Evolutionary conservation across 2,113 vertebrate species (phyloP).

Genomic region (Poicephalus meyeri): DNA sequence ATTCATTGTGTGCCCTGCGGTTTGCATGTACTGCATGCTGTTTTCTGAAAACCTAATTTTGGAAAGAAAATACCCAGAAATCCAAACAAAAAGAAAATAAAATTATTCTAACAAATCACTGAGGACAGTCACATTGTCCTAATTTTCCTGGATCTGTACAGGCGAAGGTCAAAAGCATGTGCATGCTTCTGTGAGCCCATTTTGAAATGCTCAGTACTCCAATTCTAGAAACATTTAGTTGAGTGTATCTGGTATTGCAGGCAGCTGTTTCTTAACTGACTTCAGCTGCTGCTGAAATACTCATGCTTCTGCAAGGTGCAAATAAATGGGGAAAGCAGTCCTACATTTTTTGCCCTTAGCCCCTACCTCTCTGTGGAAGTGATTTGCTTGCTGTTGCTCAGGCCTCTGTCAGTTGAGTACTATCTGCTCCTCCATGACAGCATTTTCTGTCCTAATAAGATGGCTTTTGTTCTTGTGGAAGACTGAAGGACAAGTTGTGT

Average conservation of each 20-base stretch:
- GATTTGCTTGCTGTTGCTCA: neutral
- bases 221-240: neutral
- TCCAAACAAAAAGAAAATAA: neutral
- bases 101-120: neutral
- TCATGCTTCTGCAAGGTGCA: neutral
- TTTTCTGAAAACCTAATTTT: neutral
- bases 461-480: neutral
- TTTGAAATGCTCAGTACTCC: neutral
- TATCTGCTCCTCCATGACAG: neutral
- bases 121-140: neutral
- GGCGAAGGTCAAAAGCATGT: neutral
- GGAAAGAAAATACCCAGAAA: neutral
- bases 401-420: neutral
- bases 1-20: constrained; percentile 31
- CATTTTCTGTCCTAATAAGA: neutral
- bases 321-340: neutral
- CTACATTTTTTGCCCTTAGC: neutral
- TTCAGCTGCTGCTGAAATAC: neutral
- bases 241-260: neutral
- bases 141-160: neutral
- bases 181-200: neutral
- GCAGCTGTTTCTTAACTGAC: neutral
- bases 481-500: neutral
- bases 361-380: neutral
- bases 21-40: neutral